Evolutionary conservation across 2,888 invertebrate species (phyloP), one percentile per base, ranked within the genome.

Genomic region (Morpho deidamia): DNA sequence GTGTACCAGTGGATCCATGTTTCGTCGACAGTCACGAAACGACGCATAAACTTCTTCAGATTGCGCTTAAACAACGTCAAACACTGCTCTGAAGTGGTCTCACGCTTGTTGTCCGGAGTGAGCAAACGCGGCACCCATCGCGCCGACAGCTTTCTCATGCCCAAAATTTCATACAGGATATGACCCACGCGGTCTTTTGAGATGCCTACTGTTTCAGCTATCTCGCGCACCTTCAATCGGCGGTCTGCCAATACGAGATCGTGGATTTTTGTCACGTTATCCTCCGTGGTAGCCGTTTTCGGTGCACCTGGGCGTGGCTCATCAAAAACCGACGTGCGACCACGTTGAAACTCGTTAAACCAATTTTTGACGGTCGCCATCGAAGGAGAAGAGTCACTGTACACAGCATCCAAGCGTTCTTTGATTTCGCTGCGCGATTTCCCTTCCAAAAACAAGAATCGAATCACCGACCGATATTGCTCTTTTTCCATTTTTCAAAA

Each of bases 1-100:
- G 62, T 69, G 55, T 62, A 67, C 59, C 64, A 63, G 55, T 71
- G 67, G 49, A 72, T 61, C 69, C 69, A 70, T 45, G 67, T 71
- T 65, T 76, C 66, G 67, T 74, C 67, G 11, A 65, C 62, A 58
- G 64, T 70, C 43, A 71, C 55, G 45, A 35, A 35, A 35, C 8
- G 35, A 35, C 35, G 8, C 7, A 35, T 8, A 35, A 35, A 35
- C 35, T 35, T 7, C 35, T 8, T 35, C 35, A 8, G 8, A 35
- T 35, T 35, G 35, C 35, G 35, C 8, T 35, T 35, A 35, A 8
- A 35, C 35, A 35, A 8, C 35, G 35, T 35, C 35, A 35, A 35
- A 35, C 7, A 35, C 35, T 35, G 35, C 35, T 35, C 35, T 35
- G 8, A 8, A 35, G 35, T 35, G 35, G 35, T 35, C 8, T 35